Percentiles rank a stretch among this genome's conserved stretches.
Evolutionary conservation across 2,797 vertebrate genomes (phyloP).

Genomic region (Telmatherina bonti): DNA sequence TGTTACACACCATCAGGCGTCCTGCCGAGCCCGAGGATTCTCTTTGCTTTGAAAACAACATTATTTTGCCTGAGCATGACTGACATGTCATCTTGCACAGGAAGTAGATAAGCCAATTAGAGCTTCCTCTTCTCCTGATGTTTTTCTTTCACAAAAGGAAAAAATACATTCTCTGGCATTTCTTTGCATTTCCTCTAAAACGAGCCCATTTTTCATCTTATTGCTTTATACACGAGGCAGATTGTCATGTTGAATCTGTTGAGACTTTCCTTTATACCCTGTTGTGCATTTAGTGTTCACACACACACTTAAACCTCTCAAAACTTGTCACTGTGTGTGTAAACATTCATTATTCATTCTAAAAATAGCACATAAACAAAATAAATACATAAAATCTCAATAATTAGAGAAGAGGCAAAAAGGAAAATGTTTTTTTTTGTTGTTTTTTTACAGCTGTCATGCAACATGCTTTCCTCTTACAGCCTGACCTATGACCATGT

Average conservation of each 20-base stretch:
- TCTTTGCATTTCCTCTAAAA: conserved; percentile 21
- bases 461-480: conserved; percentile 19
- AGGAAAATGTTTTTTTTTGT: conserved; percentile 13
- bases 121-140: conserved; percentile 17
- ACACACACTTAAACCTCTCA: conserved; percentile 40
- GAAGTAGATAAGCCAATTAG: conserved; percentile 38
- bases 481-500: conserved; percentile 34
- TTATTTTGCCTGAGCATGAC: conserved; percentile 25
- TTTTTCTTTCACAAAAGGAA: conserved; percentile 41
- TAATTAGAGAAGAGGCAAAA: conserved; percentile 51
- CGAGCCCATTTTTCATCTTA: neutral
- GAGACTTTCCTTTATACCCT: conserved; percentile 33
- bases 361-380: conserved; percentile 35
- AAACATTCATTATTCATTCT: conserved; percentile 68
- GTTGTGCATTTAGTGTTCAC: conserved; percentile 44
- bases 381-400: neutral
- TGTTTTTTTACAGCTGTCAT: conserved; percentile 8
- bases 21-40: conserved; percentile 1
- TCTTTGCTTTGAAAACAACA: conserved; percentile 22
- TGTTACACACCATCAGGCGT: neutral
- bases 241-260: conserved; percentile 56
- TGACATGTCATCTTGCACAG: conserved; percentile 19
- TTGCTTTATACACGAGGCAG: conserved; percentile 48
- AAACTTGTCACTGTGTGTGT: conserved; percentile 48
- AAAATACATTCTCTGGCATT: conserved; percentile 29